phyloP scores from a whole-genome alignment of 2,113 vertebrate species.

The Melanocharis versteri region DNA sequence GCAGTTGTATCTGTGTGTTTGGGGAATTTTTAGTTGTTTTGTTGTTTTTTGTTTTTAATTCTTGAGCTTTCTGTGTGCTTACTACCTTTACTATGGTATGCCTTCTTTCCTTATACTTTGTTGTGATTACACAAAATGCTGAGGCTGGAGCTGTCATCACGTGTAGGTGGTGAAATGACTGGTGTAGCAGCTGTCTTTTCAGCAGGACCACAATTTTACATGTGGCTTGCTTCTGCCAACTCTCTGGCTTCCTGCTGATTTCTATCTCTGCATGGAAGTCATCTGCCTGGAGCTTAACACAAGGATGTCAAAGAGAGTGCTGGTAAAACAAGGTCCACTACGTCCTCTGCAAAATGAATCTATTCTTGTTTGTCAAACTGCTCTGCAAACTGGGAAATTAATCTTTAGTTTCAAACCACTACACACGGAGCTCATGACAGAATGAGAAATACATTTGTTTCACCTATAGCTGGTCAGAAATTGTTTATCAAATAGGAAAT shows the following conservation, averaged over 20 bases:
- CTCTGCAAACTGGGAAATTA: not conserved
- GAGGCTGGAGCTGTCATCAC: not conserved
- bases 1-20: not conserved
- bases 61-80: not conserved
- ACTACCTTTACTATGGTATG: not conserved
- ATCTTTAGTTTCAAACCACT: not conserved
- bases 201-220: not conserved
- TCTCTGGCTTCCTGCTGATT: constrained; percentile 25
- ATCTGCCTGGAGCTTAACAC: constrained; percentile 2
- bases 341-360: not conserved
- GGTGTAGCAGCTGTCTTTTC: constrained; percentile 42
- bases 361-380: not conserved
- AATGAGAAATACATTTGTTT: not conserved
- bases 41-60: not conserved
- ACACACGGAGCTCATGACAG: not conserved
- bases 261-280: not conserved
- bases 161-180: constrained; percentile 6
- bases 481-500: not conserved
- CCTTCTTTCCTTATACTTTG: not conserved
- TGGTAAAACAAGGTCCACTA: not conserved
- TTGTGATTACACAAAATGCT: not conserved
- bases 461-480: not conserved
- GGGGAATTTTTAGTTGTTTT: not conserved
- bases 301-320: not conserved
- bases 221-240: constrained; percentile 13